Evolutionary conservation across 1,140 invertebrate genomes (phyloP), one percentile per base, ranked within the genome.

Genomic region (Drosophila sulfurigaster): DNA sequence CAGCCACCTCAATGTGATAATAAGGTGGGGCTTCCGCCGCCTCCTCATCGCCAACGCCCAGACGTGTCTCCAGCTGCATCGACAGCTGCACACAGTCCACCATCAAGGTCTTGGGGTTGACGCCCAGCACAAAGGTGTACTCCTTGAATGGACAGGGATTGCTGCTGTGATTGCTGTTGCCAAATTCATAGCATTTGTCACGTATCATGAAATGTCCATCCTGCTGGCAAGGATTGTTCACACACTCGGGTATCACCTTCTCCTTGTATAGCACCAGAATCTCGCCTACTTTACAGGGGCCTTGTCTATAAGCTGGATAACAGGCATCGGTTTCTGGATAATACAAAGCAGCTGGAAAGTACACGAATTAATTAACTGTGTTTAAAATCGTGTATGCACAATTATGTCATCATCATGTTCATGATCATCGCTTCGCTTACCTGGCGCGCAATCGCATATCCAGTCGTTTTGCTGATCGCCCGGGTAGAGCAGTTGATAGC

Each of bases 371-470:
- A 20, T 38, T 32, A 7, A 32, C 28, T 6, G 8, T 16, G 10
- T n/a, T 16, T 11, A 45, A 25, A 25, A 51, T 16, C 35, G 38
- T 25, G 30, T 30, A 64, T 51, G 38, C 7, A 3, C 11, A 64
- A 25, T 86, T 86, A 87, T 77, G 78, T 83, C 85, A 88, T 89
- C 74, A 45, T 38, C 30, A 32, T 38, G 7, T 0, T 38, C 7
- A 8, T 35, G 69, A 25, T 25, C 20, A 25, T 25, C 20, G 20
- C 20, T 25, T 51, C 28, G 57, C 46, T 93, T 87, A 95, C 95
- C 93, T 70, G 94, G 93, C 64, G 93, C 94, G 82, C 96, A 96
- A 68, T 96, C 95, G 68, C 95, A 96, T 20, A 95, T 94, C 94
- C 95, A 95, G 74, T 94, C 93, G 48, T 94, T 93, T 63, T 91